Base-by-base conservation (phyloP, 2,113 vertebrate genomes). In the Lutjanus erythropterus region DNA sequence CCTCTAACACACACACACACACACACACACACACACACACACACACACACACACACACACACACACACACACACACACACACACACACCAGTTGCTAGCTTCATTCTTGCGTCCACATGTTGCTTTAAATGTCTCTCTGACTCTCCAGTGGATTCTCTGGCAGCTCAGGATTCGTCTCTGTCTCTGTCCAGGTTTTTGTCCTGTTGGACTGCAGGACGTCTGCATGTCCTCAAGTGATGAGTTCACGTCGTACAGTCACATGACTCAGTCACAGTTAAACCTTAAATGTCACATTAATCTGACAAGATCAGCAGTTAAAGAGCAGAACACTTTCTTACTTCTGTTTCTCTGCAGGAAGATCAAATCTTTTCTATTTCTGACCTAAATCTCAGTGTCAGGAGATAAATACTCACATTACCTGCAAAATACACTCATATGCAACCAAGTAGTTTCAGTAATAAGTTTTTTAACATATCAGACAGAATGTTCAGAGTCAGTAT, bases 31-130 rank as follows among this genome's bases (percentile, higher is more conserved):
- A 71, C 73, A 16, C 16, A 19, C 19, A 21, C 37, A 64, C 69
- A 62, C 75, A 62, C 71, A 74, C 67, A 42, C 59, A 71, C 73
- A 59, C 52, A 44, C 46, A 69, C 46, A 53, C 67, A 42, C n/a
- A 71, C 73, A 65, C 66, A 29, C 70, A 67, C 70, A 73, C 61
- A 67, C 49, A 66, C 66, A 73, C 65, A 47, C 42, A 52, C 58
- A 56, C 56, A 62, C 58, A 68, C 62, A 53, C 21, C 12, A 39
- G 58, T 39, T 60, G 33, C 56, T 59, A 8, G 19, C 12, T 37
- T 35, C 31, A n/a, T n/a, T 4, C 33, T 15, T 9, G 35, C 14
- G 31, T 53, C 55, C 73, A 81, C 72, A 56, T 60, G 61, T 69
- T 64, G 68, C 59, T 50, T n/a, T n/a, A 55, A 72, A 72, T 55